Evolutionary conservation across 2,113 vertebrate genomes (phyloP).

Genomic region (Hiodon tergisus): DNA sequence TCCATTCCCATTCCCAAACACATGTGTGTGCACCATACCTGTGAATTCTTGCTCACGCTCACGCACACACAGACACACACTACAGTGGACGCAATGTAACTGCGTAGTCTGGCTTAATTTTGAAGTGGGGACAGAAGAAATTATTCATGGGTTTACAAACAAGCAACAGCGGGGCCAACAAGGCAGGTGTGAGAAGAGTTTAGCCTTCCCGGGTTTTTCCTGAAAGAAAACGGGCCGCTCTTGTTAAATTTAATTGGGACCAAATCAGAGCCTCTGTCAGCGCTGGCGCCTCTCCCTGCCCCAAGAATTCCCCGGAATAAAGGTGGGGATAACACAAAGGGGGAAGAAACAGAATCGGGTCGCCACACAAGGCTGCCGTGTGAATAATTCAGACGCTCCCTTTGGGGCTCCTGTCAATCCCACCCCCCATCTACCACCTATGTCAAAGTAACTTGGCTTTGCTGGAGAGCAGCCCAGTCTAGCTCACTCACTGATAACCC

Average conservation of each 20-base stretch:
- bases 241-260: slow-evolving; percentile 13
- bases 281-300: neutral
- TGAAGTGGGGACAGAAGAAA: neutral
- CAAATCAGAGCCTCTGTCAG: slow-evolving; percentile 3
- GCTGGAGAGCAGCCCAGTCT: neutral
- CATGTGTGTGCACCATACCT: no score
- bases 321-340: neutral
- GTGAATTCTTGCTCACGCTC: neutral
- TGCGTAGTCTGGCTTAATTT: neutral
- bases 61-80: neutral
- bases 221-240: neutral
- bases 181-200: neutral
- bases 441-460: neutral
- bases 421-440: neutral
- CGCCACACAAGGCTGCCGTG: neutral
- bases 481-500: neutral
- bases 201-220: no score
- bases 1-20: no score
- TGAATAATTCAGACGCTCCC: slow-evolving; percentile 10
- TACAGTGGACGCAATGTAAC: neutral
- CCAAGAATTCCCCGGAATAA: neutral
- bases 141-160: slow-evolving; percentile 14
- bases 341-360: neutral
- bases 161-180: neutral
- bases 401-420: neutral